Percentiles rank a stretch among this genome's conserved stretches.
phyloP scores from a whole-genome alignment of 2,113 vertebrate species.

The Embiotoca jacksoni region DNA sequence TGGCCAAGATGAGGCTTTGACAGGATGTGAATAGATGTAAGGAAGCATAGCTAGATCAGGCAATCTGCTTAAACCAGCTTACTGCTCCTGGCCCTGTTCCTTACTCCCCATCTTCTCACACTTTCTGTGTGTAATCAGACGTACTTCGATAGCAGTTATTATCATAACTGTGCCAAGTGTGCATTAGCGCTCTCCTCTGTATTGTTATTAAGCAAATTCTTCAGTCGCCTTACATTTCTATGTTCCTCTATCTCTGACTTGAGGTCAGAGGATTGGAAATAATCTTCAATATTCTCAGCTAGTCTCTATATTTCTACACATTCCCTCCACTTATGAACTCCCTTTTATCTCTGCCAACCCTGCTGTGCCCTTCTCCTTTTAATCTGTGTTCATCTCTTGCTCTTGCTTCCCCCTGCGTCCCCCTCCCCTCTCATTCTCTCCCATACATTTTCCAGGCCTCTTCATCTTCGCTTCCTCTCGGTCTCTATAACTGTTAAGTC shows the following conservation, averaged over 20 bases:
- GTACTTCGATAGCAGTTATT: slow-evolving; percentile 54
- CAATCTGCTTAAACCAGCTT: slow-evolving; percentile 72
- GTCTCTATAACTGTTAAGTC: slow-evolving; percentile 72
- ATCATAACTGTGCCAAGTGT: slow-evolving; percentile 56
- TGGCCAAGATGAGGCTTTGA: slow-evolving; percentile 61
- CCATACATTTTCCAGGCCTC: slow-evolving; percentile 33
- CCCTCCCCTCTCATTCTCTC: slow-evolving; percentile 18
- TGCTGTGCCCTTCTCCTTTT: slow-evolving; percentile 24
- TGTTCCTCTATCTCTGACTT: slow-evolving; percentile 17
- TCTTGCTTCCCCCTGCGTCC: slow-evolving; percentile 14
- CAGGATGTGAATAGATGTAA: slow-evolving; percentile 71
- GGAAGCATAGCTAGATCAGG: slow-evolving; percentile 60
- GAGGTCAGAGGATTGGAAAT: slow-evolving; percentile 49
- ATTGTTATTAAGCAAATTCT: slow-evolving; percentile 52
- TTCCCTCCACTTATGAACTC: slow-evolving; percentile 4
- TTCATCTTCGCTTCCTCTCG: slow-evolving; percentile 43
- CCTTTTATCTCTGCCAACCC: slow-evolving; percentile 36
- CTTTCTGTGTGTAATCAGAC: slow-evolving; percentile 57
- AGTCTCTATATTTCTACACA: slow-evolving; percentile 27
- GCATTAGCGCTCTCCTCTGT: slow-evolving; percentile 52
- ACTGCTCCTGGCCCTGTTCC: slow-evolving; percentile 62
- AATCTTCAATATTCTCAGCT: slow-evolving; percentile 24
- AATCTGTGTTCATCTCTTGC: slow-evolving; percentile 55
- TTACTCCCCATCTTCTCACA: slow-evolving; percentile 48
- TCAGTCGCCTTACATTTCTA: slow-evolving; percentile 29